Evolutionary conservation across 2,113 vertebrate species (phyloP).

Genomic region (Leucoraja erinaceus): DNA sequence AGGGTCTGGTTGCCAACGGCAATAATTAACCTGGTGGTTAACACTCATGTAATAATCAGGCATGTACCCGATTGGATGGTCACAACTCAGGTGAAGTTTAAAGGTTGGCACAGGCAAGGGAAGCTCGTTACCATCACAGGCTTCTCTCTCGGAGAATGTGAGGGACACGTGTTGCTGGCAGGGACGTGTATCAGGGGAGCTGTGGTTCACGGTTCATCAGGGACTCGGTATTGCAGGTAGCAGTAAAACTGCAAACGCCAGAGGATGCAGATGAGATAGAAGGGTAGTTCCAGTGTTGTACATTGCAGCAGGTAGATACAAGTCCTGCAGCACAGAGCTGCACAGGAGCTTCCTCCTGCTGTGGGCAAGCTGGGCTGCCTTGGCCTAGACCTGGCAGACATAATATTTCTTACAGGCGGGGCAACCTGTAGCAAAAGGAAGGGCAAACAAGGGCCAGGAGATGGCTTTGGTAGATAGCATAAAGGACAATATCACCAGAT

Average conservation of each 20-base stretch:
- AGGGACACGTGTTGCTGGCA: not conserved
- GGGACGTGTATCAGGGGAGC: not conserved
- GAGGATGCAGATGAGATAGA: not conserved
- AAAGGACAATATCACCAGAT: too few relatives aligned
- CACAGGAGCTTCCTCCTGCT: not conserved
- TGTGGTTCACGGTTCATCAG: too few relatives aligned
- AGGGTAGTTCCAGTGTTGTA: not conserved
- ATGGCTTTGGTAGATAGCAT: too few relatives aligned
- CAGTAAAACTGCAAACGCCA: not conserved
- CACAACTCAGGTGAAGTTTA: not conserved
- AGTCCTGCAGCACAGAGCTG: not conserved
- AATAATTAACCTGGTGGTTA: not conserved
- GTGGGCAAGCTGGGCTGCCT: not conserved
- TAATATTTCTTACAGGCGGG: not conserved
- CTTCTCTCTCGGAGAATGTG: too few relatives aligned
- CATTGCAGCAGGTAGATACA: not conserved
- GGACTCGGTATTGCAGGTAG: not conserved
- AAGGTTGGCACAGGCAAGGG: not conserved
- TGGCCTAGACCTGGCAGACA: too few relatives aligned
- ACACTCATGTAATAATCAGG: not conserved
- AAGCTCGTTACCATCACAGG: not conserved
- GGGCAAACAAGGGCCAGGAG: too few relatives aligned
- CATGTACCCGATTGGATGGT: not conserved
- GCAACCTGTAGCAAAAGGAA: not conserved
- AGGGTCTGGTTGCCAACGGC: too few relatives aligned